A percentile compares a stretch with the other conserved stretches of the same genome.
Conservation (phyloP, 2,888 invertebrate genomes). For the Parasteatoda lunata region DNA sequence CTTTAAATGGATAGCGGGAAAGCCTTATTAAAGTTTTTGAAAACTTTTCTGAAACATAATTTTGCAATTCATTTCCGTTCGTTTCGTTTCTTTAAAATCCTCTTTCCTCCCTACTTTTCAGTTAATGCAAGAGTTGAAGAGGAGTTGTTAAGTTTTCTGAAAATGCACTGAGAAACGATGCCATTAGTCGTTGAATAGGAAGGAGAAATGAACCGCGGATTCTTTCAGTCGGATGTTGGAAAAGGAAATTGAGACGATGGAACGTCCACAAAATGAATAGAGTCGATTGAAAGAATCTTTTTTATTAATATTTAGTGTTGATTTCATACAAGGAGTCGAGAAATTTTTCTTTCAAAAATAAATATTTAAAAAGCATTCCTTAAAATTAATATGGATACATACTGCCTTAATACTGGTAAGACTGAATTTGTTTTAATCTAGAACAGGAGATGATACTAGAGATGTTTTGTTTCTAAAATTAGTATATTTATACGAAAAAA, state of each 20-base stretch:
- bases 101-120: background rate
- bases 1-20: conserved; percentile 9
- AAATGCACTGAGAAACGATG: conserved; percentile 26
- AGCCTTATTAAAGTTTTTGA: conserved; percentile 24
- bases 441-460: no score
- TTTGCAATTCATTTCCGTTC: conserved; percentile 31
- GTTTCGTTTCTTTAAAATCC: conserved; percentile 4
- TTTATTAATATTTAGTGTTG: no score
- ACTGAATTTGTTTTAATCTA: no score
- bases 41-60: conserved; percentile 19
- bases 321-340: no score
- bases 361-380: no score
- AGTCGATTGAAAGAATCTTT: no score
- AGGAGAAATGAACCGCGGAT: conserved; percentile 8
- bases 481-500: no score
- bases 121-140: background rate
- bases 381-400: no score
- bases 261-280: background rate
- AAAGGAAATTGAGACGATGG: background rate
- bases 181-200: conserved; percentile 32
- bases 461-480: no score
- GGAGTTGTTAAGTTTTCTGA: conserved; percentile 5
- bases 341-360: no score
- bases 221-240: conserved; percentile 2
- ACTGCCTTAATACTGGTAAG: no score